Base-by-base conservation (phyloP, 2,888 invertebrate species). In the Coronaproctus castanopsis region DNA sequence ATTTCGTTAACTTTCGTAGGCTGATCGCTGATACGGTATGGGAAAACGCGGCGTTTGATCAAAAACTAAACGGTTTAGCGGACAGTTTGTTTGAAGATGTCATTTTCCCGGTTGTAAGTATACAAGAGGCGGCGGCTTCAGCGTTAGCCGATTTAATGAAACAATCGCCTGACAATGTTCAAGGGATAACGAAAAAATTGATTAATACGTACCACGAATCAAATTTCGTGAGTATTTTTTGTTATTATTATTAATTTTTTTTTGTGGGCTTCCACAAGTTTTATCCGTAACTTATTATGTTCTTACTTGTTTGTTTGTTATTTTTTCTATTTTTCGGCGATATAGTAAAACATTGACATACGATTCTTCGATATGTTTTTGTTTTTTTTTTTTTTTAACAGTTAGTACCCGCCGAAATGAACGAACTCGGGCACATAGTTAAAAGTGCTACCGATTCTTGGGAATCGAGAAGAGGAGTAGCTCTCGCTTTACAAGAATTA, bases 381-480 rank as follows among this genome's bases (percentile, higher is more conserved):
- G n/a, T n/a, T n/a, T n/a, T n/a, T n/a, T n/a, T n/a, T n/a, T n/a
- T n/a, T n/a, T n/a, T n/a, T n/a, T n/a, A n/a, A n/a, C n/a, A 36
- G 36, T 36, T 36, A 14, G 14, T 36, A 36, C 36, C 36, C 5
- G 36, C 90, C 0, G 80, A 81, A 70, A 74, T 89, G 65, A 96
- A 98, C 74, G 83, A 87, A 70, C 91, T 97, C 74, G 95, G 95
- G 18, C 81, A 97, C 64, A 83, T 87, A 70, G 77, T 90, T 50
- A 83, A 83, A 67, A 83, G 83, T 65, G 83, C 89, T 1, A 78
- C 87, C 59, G 97, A 98, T 74, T 83, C 84, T 67, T 97, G 92
- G 91, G 83, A 83, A 63, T 85, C 87, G 5, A 78, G 98, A 61
- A 80, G 87, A 66, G 97, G 97, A 57, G 84, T 87, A 22, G 96